These are phyloP conservation scores for Clytia hemisphaerica DNA, from an alignment of 30 jellyfish, hydroid and myxozoan species.

Conservation along the genomic window DNA sequence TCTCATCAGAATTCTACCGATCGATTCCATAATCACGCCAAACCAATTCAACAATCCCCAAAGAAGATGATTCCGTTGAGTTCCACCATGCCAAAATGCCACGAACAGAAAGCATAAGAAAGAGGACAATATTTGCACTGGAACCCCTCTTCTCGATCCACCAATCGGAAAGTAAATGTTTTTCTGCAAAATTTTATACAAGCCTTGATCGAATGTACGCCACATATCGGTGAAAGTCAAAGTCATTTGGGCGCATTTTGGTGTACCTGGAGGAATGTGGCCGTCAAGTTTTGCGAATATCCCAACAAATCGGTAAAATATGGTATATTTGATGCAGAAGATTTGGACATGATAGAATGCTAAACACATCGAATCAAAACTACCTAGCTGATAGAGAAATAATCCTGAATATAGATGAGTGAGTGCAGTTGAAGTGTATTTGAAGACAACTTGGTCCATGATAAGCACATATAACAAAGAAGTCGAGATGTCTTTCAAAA, in stretches of 20 bases:
- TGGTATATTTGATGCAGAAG: constrained; percentile 67
- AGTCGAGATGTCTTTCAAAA: constrained; percentile 38
- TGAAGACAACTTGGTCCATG: constrained; percentile 42
- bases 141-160: constrained; percentile 58
- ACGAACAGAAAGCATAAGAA: constrained; percentile 52
- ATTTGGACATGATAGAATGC: constrained; percentile 46
- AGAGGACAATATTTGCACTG: constrained; percentile 53
- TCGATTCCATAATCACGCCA: constrained; percentile 53
- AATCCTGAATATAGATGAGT: constrained; percentile 24
- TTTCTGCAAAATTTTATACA: constrained; percentile 42
- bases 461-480: constrained; percentile 36
- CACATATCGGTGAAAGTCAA: constrained; percentile 66
- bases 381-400: constrained; percentile 23
- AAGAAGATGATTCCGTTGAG: constrained; percentile 17
- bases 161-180: constrained; percentile 77
- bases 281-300: constrained; percentile 70
- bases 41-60: constrained; percentile 79
- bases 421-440: constrained; percentile 47
- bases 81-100: constrained; percentile 85
- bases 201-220: constrained; percentile 88
- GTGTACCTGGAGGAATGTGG: constrained; percentile 62
- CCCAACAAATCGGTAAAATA: constrained; percentile 72
- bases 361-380: constrained; percentile 50
- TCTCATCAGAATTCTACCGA: constrained; percentile 11
- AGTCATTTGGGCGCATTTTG: constrained; percentile 57